Evolutionary conservation across 2,797 vertebrate genomes (phyloP), one percentile per base, ranked within the genome.

Genomic region (Brachyalestes nurse): DNA sequence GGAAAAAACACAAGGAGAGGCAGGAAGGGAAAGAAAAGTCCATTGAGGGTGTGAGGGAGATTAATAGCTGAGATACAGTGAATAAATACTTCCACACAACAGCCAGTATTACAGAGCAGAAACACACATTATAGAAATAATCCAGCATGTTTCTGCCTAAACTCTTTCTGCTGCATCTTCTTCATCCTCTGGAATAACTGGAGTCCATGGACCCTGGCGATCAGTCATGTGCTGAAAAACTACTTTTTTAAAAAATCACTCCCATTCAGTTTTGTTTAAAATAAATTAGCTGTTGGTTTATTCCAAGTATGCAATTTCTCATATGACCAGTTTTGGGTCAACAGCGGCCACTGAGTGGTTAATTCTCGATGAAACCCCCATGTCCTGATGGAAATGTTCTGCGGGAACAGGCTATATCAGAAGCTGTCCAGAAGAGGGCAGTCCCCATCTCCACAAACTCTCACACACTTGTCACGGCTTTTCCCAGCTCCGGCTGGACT

Each of bases 361-460:
- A 5, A 5, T 25, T 1, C 38, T n/a, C 65, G n/a, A 7, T 40
- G 16, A 47, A 45, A 53, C 57, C 19, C 49, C 14, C n/a, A n/a
- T 62, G 73, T 70, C 47, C 73, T 71, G 57, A 23, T 1, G 34
- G 19, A 14, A 10, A 5, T 19, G n/a, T n/a, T 51, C 42, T 10
- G 17, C 6, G 71, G 14, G 38, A 69, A 23, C n/a, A 28, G 69
- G 73, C 25, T 57, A 78, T 82, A 72, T 51, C 75, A 60, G n/a
- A 53, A 14, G 51, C 25, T 75, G 75, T 80, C 93, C 94, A 93
- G 91, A 80, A 93, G 94, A 94, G 92, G 93, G 93, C 94, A 93
- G 90, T 92, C 86, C 90, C 88, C 89, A 90, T 93, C 90, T 89
- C 91, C 82, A 88, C 86, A 92, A 90, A 85, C 88, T 87, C 14